phyloP scores from a whole-genome alignment of 2,888 invertebrate genomes.

The Apotomis betuletana region DNA sequence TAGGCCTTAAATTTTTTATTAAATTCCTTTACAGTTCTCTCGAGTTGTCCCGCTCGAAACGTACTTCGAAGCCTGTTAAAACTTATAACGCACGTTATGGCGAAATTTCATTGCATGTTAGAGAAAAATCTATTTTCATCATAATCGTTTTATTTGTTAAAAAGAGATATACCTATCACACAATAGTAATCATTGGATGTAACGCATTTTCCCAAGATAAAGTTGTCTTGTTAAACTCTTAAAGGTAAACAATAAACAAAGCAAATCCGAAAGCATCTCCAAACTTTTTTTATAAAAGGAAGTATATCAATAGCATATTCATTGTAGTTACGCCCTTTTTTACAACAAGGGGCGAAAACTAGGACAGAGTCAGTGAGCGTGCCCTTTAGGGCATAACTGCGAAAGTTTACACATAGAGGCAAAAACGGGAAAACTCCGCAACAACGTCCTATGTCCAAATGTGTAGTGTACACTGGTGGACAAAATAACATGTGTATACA shows the following conservation, averaged over 20 bases:
- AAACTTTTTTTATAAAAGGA: not conserved
- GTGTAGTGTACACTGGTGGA: slow-evolving; percentile 33
- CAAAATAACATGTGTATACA: not conserved
- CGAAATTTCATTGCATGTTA: too few species aligned
- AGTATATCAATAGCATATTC: too few species aligned
- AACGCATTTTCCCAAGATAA: slow-evolving; percentile 17
- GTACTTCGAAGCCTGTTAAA: too few species aligned
- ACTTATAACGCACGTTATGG: too few species aligned
- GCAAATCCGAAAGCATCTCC: slow-evolving; percentile 29
- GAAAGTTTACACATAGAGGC: slow-evolving; percentile 43
- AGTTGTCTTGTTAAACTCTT: slow-evolving; percentile 7
- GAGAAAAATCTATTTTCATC: too few species aligned
- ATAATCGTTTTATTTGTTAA: too few species aligned
- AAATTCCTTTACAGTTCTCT: too few species aligned
- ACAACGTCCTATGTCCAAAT: slow-evolving; percentile 39
- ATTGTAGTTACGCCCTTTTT: not conserved
- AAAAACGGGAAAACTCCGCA: slow-evolving; percentile 44
- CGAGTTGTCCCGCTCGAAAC: too few species aligned
- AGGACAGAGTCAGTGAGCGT: slow-evolving; percentile 27
- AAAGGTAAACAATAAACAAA: slow-evolving; percentile 30
- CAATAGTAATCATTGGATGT: not conserved
- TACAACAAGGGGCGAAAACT: slow-evolving; percentile 10
- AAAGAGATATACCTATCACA: too few species aligned
- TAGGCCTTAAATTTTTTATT: too few species aligned
- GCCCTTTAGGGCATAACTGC: slow-evolving; percentile 40